phyloP scores from a whole-genome alignment of 1,140 invertebrate genomes.

The Portunus trituberculatus region DNA sequence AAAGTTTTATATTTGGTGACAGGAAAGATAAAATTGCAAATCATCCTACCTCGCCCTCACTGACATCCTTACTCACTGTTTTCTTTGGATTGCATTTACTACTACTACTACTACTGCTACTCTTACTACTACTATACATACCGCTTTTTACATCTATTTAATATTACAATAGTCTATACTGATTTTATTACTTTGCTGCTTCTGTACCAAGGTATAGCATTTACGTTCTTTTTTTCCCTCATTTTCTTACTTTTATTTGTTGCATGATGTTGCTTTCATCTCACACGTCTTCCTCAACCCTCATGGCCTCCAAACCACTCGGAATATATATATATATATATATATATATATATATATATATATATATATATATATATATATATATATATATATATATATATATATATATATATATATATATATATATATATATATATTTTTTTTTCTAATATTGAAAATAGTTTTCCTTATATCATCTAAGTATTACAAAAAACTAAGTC shows the following conservation, averaged over 20 bases:
- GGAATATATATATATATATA: neutral
- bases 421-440: neutral
- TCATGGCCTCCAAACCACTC: neutral
- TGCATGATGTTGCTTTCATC: neutral
- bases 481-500: neutral
- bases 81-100: too few species aligned
- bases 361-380: conserved; percentile 35
- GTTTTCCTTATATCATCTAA: neutral
- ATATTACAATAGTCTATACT: too few species aligned
- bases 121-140: too few species aligned
- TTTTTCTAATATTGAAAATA: neutral
- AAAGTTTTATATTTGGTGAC: too few species aligned
- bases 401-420: conserved; percentile 24
- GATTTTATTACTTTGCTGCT: too few species aligned
- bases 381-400: conserved; percentile 38
- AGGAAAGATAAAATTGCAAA: too few species aligned
- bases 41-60: too few species aligned
- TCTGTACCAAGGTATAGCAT: neutral
- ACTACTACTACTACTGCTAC: too few species aligned
- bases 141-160: too few species aligned
- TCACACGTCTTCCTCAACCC: neutral
- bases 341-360: conserved; percentile 48
- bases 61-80: too few species aligned
- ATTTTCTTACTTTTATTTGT: neutral
- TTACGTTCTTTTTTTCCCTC: neutral